Conservation (phyloP, 2,113 vertebrate species). For the Pantherophis guttatus region DNA sequence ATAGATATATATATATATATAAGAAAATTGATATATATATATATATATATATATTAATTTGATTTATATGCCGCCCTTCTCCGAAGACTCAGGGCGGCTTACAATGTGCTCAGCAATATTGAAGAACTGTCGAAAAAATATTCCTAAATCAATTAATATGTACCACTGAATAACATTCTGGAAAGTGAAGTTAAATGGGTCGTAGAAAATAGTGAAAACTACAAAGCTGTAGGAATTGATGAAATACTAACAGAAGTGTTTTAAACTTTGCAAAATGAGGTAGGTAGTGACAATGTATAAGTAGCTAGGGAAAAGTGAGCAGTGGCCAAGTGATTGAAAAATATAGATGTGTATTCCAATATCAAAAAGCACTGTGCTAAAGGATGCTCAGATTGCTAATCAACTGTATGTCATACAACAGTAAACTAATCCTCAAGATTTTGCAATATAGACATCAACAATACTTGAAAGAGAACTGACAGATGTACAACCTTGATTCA, state of each 20-base stretch:
- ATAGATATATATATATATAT: too few relatives aligned
- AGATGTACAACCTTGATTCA: not conserved
- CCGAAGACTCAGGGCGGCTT: too few relatives aligned
- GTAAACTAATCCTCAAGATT: not conserved
- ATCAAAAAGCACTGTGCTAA: not conserved
- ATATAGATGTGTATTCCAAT: not conserved
- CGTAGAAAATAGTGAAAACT: not conserved
- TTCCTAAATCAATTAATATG: not conserved
- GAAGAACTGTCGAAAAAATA: not conserved
- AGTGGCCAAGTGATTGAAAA: not conserved
- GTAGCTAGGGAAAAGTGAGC: not conserved
- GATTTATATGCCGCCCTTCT: too few relatives aligned
- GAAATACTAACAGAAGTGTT: not conserved
- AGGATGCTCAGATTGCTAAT: not conserved
- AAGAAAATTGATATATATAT: too few relatives aligned
- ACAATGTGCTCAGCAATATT: too few relatives aligned
- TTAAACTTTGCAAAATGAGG: not conserved
- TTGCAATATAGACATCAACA: not conserved
- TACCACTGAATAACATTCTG: not conserved
- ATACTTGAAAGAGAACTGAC: not conserved
- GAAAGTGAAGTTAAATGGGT: not conserved
- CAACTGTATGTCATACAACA: not conserved
- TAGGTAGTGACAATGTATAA: not conserved
- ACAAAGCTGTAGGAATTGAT: not conserved
- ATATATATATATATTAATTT: too few relatives aligned